Evolutionary conservation across 1,140 invertebrate species (phyloP).

Genomic region (Paraescarpia echinospica): DNA sequence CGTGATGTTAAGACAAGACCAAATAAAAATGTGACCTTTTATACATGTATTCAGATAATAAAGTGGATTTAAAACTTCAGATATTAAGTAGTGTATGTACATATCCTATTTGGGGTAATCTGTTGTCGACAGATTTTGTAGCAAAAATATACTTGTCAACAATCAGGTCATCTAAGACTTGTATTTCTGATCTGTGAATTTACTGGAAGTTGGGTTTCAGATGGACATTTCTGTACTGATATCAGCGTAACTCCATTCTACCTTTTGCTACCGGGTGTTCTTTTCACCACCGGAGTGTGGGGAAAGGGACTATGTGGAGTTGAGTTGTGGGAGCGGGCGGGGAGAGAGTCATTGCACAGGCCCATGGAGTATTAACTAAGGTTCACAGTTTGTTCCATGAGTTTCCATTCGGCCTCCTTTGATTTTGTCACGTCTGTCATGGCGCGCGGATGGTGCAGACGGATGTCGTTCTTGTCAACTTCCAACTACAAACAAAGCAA

Average conservation of each 20-base stretch:
- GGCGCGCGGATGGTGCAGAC: not conserved
- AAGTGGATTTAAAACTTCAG: too few relatives aligned
- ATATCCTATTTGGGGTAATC: too few relatives aligned
- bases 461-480: conserved; percentile 8
- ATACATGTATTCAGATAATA: too few relatives aligned
- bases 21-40: too few relatives aligned
- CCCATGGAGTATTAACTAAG: not conserved
- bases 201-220: not conserved
- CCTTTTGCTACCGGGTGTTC: not conserved
- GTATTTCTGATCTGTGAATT: not conserved
- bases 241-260: not conserved
- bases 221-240: not conserved
- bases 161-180: not conserved
- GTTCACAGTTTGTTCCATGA: conserved; percentile 3
- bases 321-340: not conserved
- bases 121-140: too few relatives aligned
- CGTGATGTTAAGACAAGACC: too few relatives aligned
- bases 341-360: not conserved
- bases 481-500: conserved; percentile 5
- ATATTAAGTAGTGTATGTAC: too few relatives aligned
- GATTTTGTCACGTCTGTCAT: conserved; percentile 11
- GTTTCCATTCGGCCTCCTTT: conserved; percentile 17
- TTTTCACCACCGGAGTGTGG: not conserved
- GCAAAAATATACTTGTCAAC: not conserved
- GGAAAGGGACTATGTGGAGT: not conserved